These are phyloP conservation scores for Spisula subtruncata DNA, from an alignment of 2,888 invertebrate genomes.

Conservation along the genomic window DNA sequence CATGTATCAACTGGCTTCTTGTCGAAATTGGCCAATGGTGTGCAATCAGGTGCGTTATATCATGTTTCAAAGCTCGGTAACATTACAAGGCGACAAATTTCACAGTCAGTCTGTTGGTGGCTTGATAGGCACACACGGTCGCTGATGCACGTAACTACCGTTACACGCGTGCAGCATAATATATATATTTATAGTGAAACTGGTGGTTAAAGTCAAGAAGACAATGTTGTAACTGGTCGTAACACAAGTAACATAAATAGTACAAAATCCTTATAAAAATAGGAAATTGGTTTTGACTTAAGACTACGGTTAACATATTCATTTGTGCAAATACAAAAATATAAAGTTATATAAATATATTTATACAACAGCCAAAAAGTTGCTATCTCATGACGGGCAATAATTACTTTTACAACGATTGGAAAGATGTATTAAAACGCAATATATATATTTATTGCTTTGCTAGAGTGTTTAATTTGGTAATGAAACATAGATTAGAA, in stretches of 20 bases:
- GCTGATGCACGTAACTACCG: slow-evolving; percentile 42
- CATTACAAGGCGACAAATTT: slow-evolving; percentile 64
- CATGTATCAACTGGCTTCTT: slow-evolving; percentile 37
- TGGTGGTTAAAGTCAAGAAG: not conserved
- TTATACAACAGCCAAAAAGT: not conserved
- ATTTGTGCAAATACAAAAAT: not conserved
- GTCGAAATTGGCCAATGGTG: slow-evolving; percentile 50
- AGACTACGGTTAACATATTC: not conserved
- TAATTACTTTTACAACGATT: no score
- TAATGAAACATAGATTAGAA: not conserved
- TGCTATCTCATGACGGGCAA: no score
- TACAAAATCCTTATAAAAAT: no score
- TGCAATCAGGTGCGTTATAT: slow-evolving; percentile 59
- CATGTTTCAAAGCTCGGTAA: slow-evolving; percentile 45
- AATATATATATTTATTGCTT: not conserved
- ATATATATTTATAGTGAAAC: no score
- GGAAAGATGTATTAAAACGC: not conserved
- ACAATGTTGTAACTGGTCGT: no score
- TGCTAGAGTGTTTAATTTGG: not conserved
- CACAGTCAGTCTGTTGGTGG: slow-evolving; percentile 49
- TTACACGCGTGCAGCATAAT: not conserved
- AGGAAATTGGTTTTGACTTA: not conserved
- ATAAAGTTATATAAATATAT: not conserved
- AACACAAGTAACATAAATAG: no score
- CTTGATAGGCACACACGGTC: slow-evolving; percentile 31